These are phyloP conservation scores for Frankliniella fusca DNA, from an alignment of 2,888 invertebrate genomes.

Conservation along the genomic window DNA sequence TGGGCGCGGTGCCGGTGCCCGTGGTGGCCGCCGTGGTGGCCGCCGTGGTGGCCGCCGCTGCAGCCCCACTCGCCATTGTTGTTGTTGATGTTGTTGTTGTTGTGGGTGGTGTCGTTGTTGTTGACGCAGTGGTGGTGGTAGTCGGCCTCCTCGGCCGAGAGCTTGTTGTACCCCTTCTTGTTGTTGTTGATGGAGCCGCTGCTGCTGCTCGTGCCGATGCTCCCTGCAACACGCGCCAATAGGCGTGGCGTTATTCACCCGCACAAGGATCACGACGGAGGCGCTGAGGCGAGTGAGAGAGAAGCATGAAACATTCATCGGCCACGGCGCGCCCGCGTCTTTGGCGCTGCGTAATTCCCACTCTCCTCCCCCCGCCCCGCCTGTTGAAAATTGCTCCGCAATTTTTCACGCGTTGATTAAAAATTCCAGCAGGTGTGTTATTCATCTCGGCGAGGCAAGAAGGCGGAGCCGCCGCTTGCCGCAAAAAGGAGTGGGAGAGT, in stretches of 20 bases:
- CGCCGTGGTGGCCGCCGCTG: background rate
- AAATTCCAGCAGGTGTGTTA: too few relatives aligned
- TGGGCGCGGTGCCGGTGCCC: background rate
- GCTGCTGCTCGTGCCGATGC: constrained; percentile 22
- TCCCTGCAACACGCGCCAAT: constrained; percentile 1
- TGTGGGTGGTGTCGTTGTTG: constrained; percentile 8
- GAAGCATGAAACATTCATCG: too few relatives aligned
- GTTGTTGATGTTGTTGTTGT: constrained; percentile 20
- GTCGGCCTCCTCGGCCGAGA: constrained; percentile 2
- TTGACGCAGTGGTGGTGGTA: constrained; percentile 19
- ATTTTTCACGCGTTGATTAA: too few relatives aligned
- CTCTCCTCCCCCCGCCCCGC: background rate
- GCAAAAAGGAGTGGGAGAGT: background rate
- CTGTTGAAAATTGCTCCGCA: background rate
- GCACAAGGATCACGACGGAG: too few relatives aligned
- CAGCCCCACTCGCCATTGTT: background rate
- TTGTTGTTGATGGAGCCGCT: constrained; percentile 22
- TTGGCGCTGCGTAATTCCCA: background rate
- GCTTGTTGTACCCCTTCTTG: constrained; percentile 22
- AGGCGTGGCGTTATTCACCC: too few relatives aligned
- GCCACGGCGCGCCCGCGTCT: background rate
- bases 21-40: background rate
- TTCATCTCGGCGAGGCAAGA: background rate
- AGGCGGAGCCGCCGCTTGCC: background rate
- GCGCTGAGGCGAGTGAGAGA: too few relatives aligned